These are phyloP conservation scores for Orchesella cincta DNA, from an alignment of 1,140 invertebrate genomes.

Conservation along the genomic window DNA sequence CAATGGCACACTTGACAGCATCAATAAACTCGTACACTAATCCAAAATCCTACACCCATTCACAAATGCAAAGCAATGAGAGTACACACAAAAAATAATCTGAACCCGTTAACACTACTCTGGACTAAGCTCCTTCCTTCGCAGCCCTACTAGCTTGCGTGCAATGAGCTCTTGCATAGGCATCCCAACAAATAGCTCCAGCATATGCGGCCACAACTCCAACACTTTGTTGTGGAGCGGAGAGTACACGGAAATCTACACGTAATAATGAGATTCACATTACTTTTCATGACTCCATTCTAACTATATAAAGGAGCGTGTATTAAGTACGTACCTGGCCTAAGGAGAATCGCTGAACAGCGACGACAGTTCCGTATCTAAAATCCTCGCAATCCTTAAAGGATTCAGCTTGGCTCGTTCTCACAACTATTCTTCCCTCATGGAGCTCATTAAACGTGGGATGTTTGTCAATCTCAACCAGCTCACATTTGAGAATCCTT, in stretches of 20 bases:
- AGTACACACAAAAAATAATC: too few species aligned
- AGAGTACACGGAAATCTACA: slow-evolving; percentile 5
- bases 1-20: too few species aligned
- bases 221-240: not conserved
- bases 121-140: too few species aligned
- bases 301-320: too few species aligned
- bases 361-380: not conserved
- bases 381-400: not conserved
- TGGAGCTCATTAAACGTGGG: not conserved
- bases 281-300: too few species aligned
- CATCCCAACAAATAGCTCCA: not conserved
- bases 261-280: not conserved
- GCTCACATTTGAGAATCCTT: not conserved
- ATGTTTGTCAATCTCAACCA: not conserved
- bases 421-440: not conserved
- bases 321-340: not conserved
- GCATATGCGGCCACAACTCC: slow-evolving; percentile 13
- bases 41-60: too few species aligned
- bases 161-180: not conserved
- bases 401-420: not conserved
- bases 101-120: too few species aligned
- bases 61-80: too few species aligned
- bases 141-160: not conserved
- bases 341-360: not conserved
- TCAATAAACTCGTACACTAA: too few species aligned